phyloP scores from a whole-genome alignment of 2,888 invertebrate species.

The Polydrusus cervinus region DNA sequence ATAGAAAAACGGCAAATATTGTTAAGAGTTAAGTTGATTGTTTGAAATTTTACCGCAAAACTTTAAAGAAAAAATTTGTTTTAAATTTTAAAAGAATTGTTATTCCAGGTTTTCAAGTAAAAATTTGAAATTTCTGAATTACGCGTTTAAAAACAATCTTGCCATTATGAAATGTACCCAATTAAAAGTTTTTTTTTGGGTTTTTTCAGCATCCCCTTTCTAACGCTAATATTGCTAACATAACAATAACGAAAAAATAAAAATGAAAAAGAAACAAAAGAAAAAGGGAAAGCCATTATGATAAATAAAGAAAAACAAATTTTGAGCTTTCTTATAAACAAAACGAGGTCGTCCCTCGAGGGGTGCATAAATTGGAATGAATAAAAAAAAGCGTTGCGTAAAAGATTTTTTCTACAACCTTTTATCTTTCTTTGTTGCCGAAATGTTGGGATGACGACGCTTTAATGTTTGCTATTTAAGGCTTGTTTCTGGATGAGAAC shows the following conservation, averaged over 20 bases:
- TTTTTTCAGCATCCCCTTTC: no score
- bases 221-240: background rate
- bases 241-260: background rate
- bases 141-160: no score
- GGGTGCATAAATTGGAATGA: conserved; percentile 13
- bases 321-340: conserved; percentile 11
- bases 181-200: no score
- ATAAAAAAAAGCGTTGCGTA: conserved; percentile 2
- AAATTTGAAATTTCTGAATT: no score
- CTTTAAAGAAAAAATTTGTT: no score
- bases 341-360: conserved; percentile 8
- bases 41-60: no score
- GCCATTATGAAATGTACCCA: no score
- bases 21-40: no score
- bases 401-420: background rate
- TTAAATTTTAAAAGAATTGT: no score
- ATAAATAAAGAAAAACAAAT: conserved; percentile 19
- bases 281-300: background rate
- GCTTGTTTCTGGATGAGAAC: background rate
- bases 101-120: no score
- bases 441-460: background rate
- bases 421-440: background rate
- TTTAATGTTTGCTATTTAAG: background rate
- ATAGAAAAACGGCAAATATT: no score
- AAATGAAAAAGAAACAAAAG: background rate